phyloP scores from a whole-genome alignment of 2,113 vertebrate species.

The Osmerus mordax region DNA sequence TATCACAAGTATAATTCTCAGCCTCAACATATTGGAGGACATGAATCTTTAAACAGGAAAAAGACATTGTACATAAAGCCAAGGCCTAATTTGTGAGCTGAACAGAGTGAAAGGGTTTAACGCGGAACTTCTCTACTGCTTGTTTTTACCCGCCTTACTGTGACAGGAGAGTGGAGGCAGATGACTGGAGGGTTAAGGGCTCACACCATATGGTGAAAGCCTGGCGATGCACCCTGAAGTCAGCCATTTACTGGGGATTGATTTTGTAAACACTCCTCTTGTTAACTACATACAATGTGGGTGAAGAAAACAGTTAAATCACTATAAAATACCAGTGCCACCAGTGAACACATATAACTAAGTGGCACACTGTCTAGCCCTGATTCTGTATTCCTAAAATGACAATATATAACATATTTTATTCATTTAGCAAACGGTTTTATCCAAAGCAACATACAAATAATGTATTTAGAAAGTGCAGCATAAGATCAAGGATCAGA shows the following conservation, averaged over 20 bases:
- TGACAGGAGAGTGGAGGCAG: constrained; percentile 59
- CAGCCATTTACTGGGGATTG: constrained; percentile 61
- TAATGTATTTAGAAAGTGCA: no score
- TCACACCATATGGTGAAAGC: constrained; percentile 65
- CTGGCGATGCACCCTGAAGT: constrained; percentile 55
- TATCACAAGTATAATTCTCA: constrained; percentile 69
- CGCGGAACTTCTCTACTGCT: constrained; percentile 38
- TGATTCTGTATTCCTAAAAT: no score
- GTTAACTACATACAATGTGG: constrained; percentile 42
- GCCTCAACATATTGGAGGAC: constrained; percentile 62
- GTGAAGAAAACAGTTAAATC: not conserved
- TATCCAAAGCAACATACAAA: no score
- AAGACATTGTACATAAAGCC: constrained; percentile 67
- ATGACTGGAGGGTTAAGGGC: constrained; percentile 57
- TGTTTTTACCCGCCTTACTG: constrained; percentile 46
- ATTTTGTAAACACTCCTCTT: constrained; percentile 66
- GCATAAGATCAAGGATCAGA: no score
- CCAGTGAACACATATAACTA: no score
- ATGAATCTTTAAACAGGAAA: constrained; percentile 69
- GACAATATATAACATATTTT: no score
- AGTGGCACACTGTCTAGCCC: no score
- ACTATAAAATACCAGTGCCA: no score
- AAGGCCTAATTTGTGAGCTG: constrained; percentile 59
- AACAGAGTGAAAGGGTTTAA: constrained; percentile 58
- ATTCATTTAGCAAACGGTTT: no score